Evolutionary conservation across 2,888 invertebrate species (phyloP), one percentile per base, ranked within the genome.

Genomic region (Apomyelois bistriatella): DNA sequence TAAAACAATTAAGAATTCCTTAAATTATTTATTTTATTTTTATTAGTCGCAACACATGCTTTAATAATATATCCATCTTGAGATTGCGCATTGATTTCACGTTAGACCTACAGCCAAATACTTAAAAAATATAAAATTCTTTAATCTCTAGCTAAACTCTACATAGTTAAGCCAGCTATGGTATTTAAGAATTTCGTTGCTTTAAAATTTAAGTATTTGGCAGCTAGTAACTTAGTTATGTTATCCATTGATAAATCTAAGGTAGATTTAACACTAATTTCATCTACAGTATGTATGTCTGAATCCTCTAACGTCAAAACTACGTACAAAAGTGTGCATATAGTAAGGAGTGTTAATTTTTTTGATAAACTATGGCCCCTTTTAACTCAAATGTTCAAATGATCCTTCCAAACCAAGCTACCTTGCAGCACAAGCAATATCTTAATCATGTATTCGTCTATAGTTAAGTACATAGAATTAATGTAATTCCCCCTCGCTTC

Each of bases 391-490:
- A 68, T 72, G 69, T 61, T 66, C 69, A 75, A 72, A 69, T 65
- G 56, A 70, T 68, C 62, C 42, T 36, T 42, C 30, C 65, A 64
- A 68, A 69, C 59, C 57, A 79, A 83, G 79, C 83, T 70, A 72
- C 69, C 70, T 61, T 75, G 75, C 71, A 64, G 66, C 64, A 55
- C 56, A 72, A 73, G 70, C 66, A 64, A 61, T 65, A 62, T 59
- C 54, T 63, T 65, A 66, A 65, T 64, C 62, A 60, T 59, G 56
- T 61, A 58, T 61, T 66, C 57, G 46, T 70, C 70, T 81, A 76
- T 66, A 62, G 68, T 82, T 86, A 86, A 85, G 83, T 85, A 86
- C 85, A 69, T 78, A 71, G 62, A 71, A 72, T 74, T 71, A 71
- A 68, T 73, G 61, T 56, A 61, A 62, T 64, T 63, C 41, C n/a